Percentiles rank a stretch among this genome's conserved stretches.
Evolutionary conservation across 1,140 invertebrate genomes (phyloP).

Genomic region (Cyclina sinensis): DNA sequence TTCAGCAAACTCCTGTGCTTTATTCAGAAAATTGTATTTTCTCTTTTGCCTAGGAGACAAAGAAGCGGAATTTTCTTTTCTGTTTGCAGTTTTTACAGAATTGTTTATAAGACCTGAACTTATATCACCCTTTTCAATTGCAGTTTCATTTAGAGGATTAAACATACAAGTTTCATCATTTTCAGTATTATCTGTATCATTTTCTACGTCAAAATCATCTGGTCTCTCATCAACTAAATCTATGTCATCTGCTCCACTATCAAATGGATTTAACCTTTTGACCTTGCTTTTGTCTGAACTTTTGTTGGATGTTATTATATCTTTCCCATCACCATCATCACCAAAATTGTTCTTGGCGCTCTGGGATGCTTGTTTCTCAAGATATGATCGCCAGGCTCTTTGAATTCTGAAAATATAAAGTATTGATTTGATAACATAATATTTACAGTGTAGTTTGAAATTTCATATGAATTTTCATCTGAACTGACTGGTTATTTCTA

Average conservation of each 20-base stretch:
- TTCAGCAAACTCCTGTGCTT: slow-evolving; percentile 60
- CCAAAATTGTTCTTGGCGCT: neutral
- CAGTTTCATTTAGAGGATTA: slow-evolving; percentile 30
- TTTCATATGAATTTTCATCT: no score
- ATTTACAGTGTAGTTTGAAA: no score
- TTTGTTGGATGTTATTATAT: neutral
- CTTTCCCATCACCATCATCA: slow-evolving; percentile 10
- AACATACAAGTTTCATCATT: slow-evolving; percentile 5
- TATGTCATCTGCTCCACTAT: neutral
- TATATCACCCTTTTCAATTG: neutral
- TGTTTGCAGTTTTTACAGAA: neutral
- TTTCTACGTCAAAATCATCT: neutral
- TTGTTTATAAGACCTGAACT: neutral
- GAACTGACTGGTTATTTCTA: no score
- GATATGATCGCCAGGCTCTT: slow-evolving; percentile 58
- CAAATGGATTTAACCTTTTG: slow-evolving; percentile 25
- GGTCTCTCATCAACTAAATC: neutral
- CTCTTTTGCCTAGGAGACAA: slow-evolving; percentile 52
- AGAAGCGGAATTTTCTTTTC: neutral
- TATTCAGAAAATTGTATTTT: slow-evolving; percentile 43
- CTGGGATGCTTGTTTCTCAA: neutral
- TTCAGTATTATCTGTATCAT: neutral
- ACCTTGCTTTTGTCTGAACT: neutral
- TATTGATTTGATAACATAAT: no score
- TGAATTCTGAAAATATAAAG: slow-evolving; percentile 65